Base-by-base conservation (phyloP, 2,888 invertebrate genomes). In the Drosophila mayaguana region DNA sequence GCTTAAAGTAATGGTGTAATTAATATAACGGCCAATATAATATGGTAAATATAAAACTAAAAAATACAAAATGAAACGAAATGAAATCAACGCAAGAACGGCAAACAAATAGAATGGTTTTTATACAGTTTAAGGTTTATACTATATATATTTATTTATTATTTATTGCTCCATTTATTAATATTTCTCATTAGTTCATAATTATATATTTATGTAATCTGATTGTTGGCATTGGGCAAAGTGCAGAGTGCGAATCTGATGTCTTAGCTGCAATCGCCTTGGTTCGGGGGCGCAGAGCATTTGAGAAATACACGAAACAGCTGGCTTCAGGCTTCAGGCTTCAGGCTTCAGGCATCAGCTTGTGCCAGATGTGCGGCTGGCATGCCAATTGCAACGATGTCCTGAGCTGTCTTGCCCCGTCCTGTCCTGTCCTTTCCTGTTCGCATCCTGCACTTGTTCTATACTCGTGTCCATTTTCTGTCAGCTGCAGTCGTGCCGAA, bases 401-500 rank as follows among this genome's bases (percentile, higher is more conserved):
- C 60, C 66, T 32, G 48, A 18, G 25, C 45, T 46, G 25, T 46
- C 22, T 28, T 68, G 65, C 72, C 6, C 36, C 6, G 43, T 43
- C 2, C 43, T 20, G 43, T 14, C 3, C 22, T 45, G 45, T 45
- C 22, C 45, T 25, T 28, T 48, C 48, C 48, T 60, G 68, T 67
- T 53, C 69, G 60, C 67, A 67, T 75, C 36, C 75, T 61, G 65
- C 51, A 57, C 51, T 40, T 65, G 64, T 60, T 64, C 51, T 66
- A 45, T 40, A 48, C 74, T 77, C 16, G 22, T 66, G 75, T 78
- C 79, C 59, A 60, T 78, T 55, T 50, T 64, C 77, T 85, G 85
- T 85, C 83, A 81, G 55, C 71, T 80, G 78, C 83, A 83, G 40
- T 83, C 75, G 83, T 84, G 79, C 80, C 80, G 69, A 81, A 77